Conservation (phyloP, 2,113 vertebrate species). For the Xerus inauris region DNA sequence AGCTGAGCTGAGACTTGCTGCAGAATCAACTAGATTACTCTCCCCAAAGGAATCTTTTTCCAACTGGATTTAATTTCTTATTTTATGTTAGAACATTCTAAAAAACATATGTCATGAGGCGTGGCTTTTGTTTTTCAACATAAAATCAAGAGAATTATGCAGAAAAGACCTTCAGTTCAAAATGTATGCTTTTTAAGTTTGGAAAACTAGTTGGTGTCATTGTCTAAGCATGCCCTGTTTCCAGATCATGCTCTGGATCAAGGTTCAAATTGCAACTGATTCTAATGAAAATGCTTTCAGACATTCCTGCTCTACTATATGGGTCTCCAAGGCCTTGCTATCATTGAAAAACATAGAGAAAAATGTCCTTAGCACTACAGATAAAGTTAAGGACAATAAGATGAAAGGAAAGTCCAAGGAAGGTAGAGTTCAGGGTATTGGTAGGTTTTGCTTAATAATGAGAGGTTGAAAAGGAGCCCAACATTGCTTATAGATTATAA, state of each 20-base stretch:
- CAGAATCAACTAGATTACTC: conserved; percentile 54
- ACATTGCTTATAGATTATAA: background rate
- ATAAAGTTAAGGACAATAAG: background rate
- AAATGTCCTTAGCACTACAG: background rate
- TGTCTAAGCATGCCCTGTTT: conserved; percentile 63
- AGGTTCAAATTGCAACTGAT: conserved; percentile 17
- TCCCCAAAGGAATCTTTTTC: conserved; percentile 47
- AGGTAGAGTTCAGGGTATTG: background rate
- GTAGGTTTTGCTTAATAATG: background rate
- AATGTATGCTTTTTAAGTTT: conserved; percentile 51
- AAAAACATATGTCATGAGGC: background rate
- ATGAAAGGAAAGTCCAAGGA: background rate
- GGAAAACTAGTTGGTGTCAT: conserved; percentile 68
- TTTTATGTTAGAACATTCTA: conserved; percentile 54
- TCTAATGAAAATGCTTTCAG: conserved; percentile 39
- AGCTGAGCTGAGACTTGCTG: conserved; percentile 9
- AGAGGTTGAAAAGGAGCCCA: background rate
- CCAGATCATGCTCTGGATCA: conserved; percentile 8
- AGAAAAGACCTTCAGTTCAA: conserved; percentile 46
- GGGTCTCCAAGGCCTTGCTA: conserved; percentile 16
- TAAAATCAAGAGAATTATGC: conserved; percentile 43
- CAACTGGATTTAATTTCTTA: conserved; percentile 67
- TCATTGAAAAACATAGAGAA: background rate
- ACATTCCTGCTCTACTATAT: background rate
- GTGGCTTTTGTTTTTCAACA: conserved; percentile 66